These are phyloP conservation scores for Schrankia costaestrigalis DNA, from an alignment of 2,888 invertebrate genomes.

Conservation along the genomic window DNA sequence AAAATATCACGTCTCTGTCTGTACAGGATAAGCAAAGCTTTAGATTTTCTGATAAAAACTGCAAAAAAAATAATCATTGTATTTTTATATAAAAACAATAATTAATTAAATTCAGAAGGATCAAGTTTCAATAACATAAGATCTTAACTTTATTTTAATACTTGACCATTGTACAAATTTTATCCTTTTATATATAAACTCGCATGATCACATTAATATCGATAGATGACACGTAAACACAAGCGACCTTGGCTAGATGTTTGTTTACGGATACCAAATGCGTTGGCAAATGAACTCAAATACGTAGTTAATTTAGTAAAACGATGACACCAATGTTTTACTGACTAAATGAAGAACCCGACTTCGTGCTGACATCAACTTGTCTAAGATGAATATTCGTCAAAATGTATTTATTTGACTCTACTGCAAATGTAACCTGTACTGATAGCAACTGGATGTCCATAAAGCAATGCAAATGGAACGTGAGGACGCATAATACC, in stretches of 20 bases:
- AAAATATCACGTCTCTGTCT: no score
- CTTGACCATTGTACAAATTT: no score
- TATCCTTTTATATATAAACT: constrained; percentile 4
- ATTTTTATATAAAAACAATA: no score
- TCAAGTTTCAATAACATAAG: no score
- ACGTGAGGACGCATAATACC: constrained; percentile 66
- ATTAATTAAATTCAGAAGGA: no score
- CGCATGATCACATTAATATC: constrained; percentile 36
- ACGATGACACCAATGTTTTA: constrained; percentile 29
- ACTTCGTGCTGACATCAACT: background rate
- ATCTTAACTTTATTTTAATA: no score
- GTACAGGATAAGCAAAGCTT: no score
- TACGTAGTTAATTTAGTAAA: constrained; percentile 39
- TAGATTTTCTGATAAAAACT: no score
- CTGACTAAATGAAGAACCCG: background rate
- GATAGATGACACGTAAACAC: constrained; percentile 57
- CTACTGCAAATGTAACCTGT: constrained; percentile 17
- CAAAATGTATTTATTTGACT: constrained; percentile 14
- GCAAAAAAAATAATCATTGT: no score
- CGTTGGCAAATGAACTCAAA: constrained; percentile 56
- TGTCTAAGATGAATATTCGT: constrained; percentile 10
- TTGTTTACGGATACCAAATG: constrained; percentile 67
- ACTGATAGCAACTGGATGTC: constrained; percentile 35
- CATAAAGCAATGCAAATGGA: constrained; percentile 60
- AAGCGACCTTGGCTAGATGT: constrained; percentile 55